Evolutionary conservation across 2,113 vertebrate species (phyloP).

Genomic region (Onychorhynchus coronatus): DNA sequence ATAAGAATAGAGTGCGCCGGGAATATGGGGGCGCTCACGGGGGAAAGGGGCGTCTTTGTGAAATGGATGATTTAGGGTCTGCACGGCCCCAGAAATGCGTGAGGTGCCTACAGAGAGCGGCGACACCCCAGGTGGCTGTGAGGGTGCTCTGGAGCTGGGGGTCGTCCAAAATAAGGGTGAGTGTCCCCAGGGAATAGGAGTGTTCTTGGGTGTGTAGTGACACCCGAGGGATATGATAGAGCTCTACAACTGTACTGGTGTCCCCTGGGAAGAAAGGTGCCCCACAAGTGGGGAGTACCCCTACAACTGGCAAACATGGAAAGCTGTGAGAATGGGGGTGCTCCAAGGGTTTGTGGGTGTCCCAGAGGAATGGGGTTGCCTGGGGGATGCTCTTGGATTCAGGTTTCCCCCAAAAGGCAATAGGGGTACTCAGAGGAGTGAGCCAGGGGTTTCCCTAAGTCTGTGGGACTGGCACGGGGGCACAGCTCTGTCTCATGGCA

Average conservation of each 20-base stretch:
- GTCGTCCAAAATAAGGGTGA: not conserved
- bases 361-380: not conserved
- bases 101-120: not conserved
- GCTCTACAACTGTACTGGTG: not conserved
- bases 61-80: not conserved
- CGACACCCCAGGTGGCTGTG: not conserved
- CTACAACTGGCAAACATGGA: no score
- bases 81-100: not conserved
- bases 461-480: accelerated
- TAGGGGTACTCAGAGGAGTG: not conserved
- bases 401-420: not conserved
- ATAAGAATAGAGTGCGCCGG: no score
- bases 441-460: accelerated
- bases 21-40: not conserved
- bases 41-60: not conserved
- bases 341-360: not conserved
- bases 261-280: not conserved
- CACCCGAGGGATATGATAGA: no score
- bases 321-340: not conserved
- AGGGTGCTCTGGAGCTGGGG: not conserved
- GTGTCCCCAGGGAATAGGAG: not conserved
- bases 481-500: not conserved
- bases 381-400: no score
- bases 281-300: not conserved
- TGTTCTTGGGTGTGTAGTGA: not conserved